phyloP scores from a whole-genome alignment of 2,113 vertebrate genomes.

The Coreoperca whiteheadi region DNA sequence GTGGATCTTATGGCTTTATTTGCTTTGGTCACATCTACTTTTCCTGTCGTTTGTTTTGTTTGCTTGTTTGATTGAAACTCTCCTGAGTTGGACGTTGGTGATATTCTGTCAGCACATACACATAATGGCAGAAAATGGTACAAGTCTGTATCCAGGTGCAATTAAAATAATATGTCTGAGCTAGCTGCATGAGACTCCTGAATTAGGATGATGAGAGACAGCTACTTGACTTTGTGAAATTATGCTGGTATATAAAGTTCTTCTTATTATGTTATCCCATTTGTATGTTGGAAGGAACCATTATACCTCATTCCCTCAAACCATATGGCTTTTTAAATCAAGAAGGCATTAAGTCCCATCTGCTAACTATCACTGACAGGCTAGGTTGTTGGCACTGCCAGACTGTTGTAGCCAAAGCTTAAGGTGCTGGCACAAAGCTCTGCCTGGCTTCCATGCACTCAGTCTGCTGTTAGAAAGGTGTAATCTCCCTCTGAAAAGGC shows the following conservation, averaged over 20 bases:
- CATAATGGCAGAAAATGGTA: neutral
- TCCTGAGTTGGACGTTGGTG: neutral
- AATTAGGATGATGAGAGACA: neutral
- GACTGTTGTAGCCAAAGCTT: constrained; percentile 41
- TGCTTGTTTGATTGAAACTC: neutral
- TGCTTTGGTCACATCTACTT: neutral
- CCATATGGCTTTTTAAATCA: constrained; percentile 21
- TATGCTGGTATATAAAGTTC: neutral
- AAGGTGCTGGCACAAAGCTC: constrained; percentile 40
- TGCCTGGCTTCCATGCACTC: constrained; percentile 21
- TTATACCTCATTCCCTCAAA: neutral
- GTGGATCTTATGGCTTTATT: neutral
- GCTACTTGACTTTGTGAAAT: neutral
- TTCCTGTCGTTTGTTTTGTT: neutral
- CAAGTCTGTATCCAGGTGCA: neutral
- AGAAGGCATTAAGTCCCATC: constrained; percentile 35
- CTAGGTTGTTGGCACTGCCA: constrained; percentile 24
- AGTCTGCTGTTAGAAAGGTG: constrained; percentile 39
- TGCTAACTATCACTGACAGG: constrained; percentile 55
- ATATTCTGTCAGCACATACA: neutral
- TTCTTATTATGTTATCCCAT: neutral
- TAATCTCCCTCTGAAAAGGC: constrained; percentile 65
- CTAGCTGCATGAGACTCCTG: too few relatives aligned
- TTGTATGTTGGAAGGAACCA: neutral
- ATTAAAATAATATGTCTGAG: neutral